Conservation (phyloP, 1,140 invertebrate genomes). For the Calycopis cecrops region DNA sequence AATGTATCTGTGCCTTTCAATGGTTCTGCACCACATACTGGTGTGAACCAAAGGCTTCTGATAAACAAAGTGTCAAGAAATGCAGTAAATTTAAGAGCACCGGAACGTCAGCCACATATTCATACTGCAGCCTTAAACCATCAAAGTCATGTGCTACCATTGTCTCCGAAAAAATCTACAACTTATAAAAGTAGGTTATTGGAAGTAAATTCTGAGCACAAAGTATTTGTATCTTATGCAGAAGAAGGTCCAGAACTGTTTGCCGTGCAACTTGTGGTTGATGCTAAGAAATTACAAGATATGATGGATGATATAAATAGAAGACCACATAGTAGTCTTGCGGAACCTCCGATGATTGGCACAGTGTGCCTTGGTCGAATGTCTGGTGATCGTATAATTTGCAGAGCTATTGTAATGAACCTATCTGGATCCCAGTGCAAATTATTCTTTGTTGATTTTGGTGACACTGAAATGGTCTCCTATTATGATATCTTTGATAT, state of each 20-base stretch:
- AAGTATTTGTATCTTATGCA: conserved; percentile 83
- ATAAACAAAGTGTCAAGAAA: conserved; percentile 53
- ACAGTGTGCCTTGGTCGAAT: conserved; percentile 83
- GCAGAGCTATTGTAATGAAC: conserved; percentile 83
- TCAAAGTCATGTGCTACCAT: conserved; percentile 32
- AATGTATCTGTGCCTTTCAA: conserved; percentile 50
- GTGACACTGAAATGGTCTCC: conserved; percentile 81
- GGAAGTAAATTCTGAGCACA: conserved; percentile 77
- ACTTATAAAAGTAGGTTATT: conserved; percentile 77
- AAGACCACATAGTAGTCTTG: conserved; percentile 75
- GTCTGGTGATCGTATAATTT: conserved; percentile 78
- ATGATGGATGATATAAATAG: conserved; percentile 82
- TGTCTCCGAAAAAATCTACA: conserved; percentile 63
- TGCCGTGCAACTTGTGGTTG: conserved; percentile 80
- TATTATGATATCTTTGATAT: conserved; percentile 83
- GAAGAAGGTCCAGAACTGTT: conserved; percentile 85
- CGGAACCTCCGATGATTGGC: conserved; percentile 80
- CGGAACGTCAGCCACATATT: conserved; percentile 49
- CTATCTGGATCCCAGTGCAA: conserved; percentile 77
- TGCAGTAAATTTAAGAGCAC: conserved; percentile 49
- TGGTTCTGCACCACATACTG: conserved; percentile 35
- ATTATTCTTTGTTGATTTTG: conserved; percentile 87
- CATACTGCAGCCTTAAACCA: conserved; percentile 27
- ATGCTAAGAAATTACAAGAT: conserved; percentile 74
- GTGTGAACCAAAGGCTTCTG: conserved; percentile 45